Percentiles rank a stretch among this genome's conserved stretches.
These are phyloP conservation scores for Meloe dianella DNA, from an alignment of 2,888 invertebrate species.

Conservation along the genomic window DNA sequence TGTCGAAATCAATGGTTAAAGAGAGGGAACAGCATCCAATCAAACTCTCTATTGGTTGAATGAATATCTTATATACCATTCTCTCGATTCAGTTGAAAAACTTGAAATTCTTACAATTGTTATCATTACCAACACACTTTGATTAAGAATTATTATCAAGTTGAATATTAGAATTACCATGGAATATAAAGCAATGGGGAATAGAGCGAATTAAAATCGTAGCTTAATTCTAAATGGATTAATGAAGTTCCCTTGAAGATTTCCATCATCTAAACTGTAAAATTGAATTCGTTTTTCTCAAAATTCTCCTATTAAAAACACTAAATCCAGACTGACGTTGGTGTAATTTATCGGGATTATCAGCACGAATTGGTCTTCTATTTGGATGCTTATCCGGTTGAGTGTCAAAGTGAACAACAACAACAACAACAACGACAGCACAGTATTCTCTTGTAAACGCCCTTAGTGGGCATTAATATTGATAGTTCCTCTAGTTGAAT, in stretches of 20 bases:
- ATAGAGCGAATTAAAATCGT: background rate
- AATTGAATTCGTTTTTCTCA: background rate
- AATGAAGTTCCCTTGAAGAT: background rate
- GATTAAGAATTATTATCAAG: background rate
- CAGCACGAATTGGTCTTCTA: constrained; percentile 34
- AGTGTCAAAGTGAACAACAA: constrained; percentile 15
- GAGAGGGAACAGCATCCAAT: background rate
- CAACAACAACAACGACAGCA: constrained; percentile 10
- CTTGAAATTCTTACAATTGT: background rate
- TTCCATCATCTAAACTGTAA: background rate
- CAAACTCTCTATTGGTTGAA: background rate
- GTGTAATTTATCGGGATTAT: constrained; percentile 31
- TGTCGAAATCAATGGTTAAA: constrained; percentile 4
- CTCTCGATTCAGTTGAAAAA: background rate
- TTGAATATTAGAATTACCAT: background rate
- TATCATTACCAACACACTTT: background rate
- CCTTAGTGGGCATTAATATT: constrained; percentile 43
- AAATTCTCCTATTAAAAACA: background rate
- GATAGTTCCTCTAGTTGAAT: constrained; percentile 33
- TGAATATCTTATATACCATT: background rate
- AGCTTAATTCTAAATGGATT: background rate
- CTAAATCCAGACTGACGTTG: background rate
- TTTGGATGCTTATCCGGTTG: constrained; percentile 37
- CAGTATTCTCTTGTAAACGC: constrained; percentile 26
- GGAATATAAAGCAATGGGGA: background rate